Base-by-base conservation (phyloP, 2,797 vertebrate species). In the Gouania willdenowi region DNA sequence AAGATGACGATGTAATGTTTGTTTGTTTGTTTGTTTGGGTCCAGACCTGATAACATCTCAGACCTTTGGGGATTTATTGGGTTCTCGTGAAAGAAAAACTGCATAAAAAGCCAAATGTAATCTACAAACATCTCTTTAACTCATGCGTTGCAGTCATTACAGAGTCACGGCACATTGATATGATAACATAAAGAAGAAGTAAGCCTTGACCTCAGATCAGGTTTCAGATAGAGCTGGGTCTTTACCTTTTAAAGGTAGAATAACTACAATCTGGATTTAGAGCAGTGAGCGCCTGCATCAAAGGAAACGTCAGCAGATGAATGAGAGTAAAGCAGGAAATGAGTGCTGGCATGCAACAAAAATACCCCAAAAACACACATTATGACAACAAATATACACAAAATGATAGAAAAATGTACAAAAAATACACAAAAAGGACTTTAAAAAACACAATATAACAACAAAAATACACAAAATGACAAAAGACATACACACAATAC, bases 11-110 rank as follows among this genome's bases (percentile, higher is more conserved):
- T n/a, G n/a, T n/a, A n/a, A n/a, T n/a, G n/a, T n/a, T n/a, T n/a
- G n/a, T n/a, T n/a, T n/a, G n/a, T n/a, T 64, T 79, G 77, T 83
- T 82, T 86, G 77, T 84, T 83, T 83, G 75, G 63, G 55, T 45
- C 36, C 37, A 6, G 12, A 42, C 20, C 66, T 1, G 77, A 86
- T 86, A 74, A 52, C 51, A 79, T 82, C 81, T 67, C 1, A 42
- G 35, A 59, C 65, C 77, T 61, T 47, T 46, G 74, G n/a, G 74
- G 77, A 67, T 68, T 70, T 23, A 30, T 45, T 63, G 60, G 75
- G 74, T 68, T 18, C 77, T 52, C 45, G 34, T 49, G 66, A 64
- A 50, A 51, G 58, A 67, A 50, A n/a, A n/a, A n/a, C 49, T 49
- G 49, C 74, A 61, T 12, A 29, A 71, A n/a, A 73, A 49, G 72